Conservation (phyloP, 2,113 vertebrate species). For the Upupa epops region DNA sequence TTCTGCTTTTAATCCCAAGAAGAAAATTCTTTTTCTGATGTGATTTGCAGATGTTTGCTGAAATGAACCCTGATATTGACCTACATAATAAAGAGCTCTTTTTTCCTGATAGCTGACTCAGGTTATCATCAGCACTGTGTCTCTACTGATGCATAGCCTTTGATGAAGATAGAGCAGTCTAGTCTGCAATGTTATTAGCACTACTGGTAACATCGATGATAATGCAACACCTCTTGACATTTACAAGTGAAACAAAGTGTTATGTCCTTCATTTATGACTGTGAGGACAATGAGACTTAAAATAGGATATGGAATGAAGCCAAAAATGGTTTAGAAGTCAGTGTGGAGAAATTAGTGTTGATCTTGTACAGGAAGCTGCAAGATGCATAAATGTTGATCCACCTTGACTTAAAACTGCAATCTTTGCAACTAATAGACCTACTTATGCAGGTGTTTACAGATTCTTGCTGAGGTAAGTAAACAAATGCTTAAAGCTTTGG, state of each 20-base stretch:
- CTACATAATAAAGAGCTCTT: slow-evolving; percentile 62
- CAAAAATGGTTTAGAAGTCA: slow-evolving; percentile 21
- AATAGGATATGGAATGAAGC: neutral
- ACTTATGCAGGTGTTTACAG: neutral
- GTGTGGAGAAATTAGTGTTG: slow-evolving; percentile 22
- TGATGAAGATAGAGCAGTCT: slow-evolving; percentile 74
- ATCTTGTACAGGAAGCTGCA: slow-evolving; percentile 1
- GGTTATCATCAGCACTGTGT: slow-evolving; percentile 33
- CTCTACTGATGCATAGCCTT: slow-evolving; percentile 5
- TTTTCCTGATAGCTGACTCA: slow-evolving; percentile 56
- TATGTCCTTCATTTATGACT: slow-evolving; percentile 70
- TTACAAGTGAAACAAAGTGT: slow-evolving; percentile 71
- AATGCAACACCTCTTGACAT: slow-evolving; percentile 1
- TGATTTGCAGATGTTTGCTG: slow-evolving; percentile 44
- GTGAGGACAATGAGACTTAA: slow-evolving; percentile 52
- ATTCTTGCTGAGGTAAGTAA: neutral
- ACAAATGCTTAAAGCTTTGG: neutral
- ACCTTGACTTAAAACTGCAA: slow-evolving; percentile 19
- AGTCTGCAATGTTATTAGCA: slow-evolving; percentile 59
- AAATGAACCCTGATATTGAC: slow-evolving; percentile 24
- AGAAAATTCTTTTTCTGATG: neutral
- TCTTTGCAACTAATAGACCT: neutral
- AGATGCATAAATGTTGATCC: neutral
- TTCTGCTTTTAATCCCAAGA: neutral
- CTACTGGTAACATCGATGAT: slow-evolving; percentile 1